These are phyloP conservation scores for Epinephelus awoara DNA, from an alignment of 2,797 vertebrate genomes.

Conservation along the genomic window DNA sequence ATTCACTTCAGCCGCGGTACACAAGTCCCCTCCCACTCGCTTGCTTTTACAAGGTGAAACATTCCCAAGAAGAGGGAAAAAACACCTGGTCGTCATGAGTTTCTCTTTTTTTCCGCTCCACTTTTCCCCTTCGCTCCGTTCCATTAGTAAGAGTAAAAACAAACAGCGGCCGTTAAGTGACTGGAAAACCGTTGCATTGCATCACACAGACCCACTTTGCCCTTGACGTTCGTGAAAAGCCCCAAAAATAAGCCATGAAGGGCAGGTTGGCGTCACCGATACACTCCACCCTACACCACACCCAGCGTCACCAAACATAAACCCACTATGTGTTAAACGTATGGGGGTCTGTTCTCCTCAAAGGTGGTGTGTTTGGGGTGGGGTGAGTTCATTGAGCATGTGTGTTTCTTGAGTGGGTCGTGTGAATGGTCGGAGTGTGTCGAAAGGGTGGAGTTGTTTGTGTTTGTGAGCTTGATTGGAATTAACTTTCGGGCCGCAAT, in stretches of 20 bases:
- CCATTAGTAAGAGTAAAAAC: constrained; percentile 82
- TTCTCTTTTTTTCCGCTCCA: constrained; percentile 63
- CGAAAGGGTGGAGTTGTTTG: constrained; percentile 70
- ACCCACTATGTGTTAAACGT: constrained; percentile 67
- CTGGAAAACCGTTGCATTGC: constrained; percentile 80
- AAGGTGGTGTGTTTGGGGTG: constrained; percentile 68
- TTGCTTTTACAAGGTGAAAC: constrained; percentile 87
- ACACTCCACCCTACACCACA: constrained; percentile 75
- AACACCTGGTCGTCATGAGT: constrained; percentile 83
- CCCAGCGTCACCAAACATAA: constrained; percentile 72
- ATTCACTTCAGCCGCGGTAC: constrained; percentile 57
- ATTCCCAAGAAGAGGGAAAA: constrained; percentile 81
- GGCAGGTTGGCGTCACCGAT: constrained; percentile 70
- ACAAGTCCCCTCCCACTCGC: constrained; percentile 74
- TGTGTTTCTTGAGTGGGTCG: constrained; percentile 49
- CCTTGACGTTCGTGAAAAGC: constrained; percentile 70
- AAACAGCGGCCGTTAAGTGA: constrained; percentile 80
- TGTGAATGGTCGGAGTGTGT: constrained; percentile 75
- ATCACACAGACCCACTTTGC: constrained; percentile 74
- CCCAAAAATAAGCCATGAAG: constrained; percentile 81
- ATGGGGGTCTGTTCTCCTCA: constrained; percentile 72
- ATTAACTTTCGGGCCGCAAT: constrained; percentile 53
- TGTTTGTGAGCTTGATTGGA: constrained; percentile 69
- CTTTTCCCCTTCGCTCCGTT: constrained; percentile 71
- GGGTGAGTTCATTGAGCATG: constrained; percentile 52